Evolutionary conservation across 2,888 invertebrate genomes (phyloP), one percentile per base, ranked within the genome.

Genomic region (Callyntrura sp.): DNA sequence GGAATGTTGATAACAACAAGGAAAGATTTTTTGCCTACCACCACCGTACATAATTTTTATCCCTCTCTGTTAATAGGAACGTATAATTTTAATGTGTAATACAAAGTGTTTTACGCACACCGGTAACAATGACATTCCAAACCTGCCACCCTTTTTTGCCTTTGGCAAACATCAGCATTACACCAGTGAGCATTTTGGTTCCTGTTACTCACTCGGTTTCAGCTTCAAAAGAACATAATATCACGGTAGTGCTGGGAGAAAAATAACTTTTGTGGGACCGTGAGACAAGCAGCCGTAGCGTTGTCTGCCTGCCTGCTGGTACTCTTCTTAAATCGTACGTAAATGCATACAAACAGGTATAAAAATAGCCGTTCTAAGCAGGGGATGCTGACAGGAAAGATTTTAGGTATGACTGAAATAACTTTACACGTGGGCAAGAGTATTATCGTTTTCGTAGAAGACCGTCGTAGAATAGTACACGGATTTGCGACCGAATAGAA

Each of bases 391-490:
- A 35, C 2, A 35, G n/a, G n/a, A 51, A 51, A 51, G n/a, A 51
- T 28, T 62, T 3, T 68, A 25, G 43, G 43, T 43, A 68, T 68
- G 35, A 6, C 35, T 35, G 35, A 4, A 35, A 6, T 6, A 35
- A 35, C 35, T 35, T 4, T 35, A 35, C 35, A 35, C 35, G 35
- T 35, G 35, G 35, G 35, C 35, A 2, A 35, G 35, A 68, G 68
- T 68, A 68, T 68, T 35, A 35, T 68, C 68, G 35, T 68, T 68
- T 35, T 35, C 35, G n/a, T n/a, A n/a, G n/a, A n/a, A n/a, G n/a
- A n/a, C n/a, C n/a, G n/a, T 76, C 48, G 76, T 68, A 35, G 68
- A 3, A 28, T 68, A n/a, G 68, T 43, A 35, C n/a, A n/a, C 68
- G 43, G 68, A 68, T 68, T 68, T 68, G 68, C 35, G 68, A n/a